Evolutionary conservation across 2,113 vertebrate genomes (phyloP).

Genomic region (Dipodomys ordii): DNA sequence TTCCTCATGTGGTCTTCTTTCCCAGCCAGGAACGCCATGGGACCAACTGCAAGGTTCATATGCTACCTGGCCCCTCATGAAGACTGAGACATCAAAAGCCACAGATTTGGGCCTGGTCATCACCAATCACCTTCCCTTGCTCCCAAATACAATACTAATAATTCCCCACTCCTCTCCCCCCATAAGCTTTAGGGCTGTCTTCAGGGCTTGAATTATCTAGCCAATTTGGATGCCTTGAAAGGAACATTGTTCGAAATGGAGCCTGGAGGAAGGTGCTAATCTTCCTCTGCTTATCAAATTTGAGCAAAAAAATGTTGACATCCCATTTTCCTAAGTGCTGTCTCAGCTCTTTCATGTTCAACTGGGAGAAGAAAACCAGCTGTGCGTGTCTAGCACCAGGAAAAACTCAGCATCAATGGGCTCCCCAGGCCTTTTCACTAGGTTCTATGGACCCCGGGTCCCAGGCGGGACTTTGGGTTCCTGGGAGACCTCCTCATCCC

Average conservation of each 20-base stretch:
- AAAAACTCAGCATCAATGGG: background rate
- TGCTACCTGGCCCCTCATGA: background rate
- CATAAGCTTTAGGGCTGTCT: conserved; percentile 69
- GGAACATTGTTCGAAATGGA: conserved; percentile 70
- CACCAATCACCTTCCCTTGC: background rate
- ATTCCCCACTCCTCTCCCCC: background rate
- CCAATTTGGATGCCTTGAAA: conserved; percentile 77
- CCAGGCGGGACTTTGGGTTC: background rate
- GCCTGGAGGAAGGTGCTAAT: conserved; percentile 81
- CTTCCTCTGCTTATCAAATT: conserved; percentile 75
- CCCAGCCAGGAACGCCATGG: background rate
- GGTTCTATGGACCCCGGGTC: background rate
- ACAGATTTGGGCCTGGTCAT: conserved; percentile 25
- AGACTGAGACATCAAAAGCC: background rate
- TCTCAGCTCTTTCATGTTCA: conserved; percentile 72
- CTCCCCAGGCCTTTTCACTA: background rate
- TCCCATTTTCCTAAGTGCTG: conserved; percentile 73
- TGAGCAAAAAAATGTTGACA: conserved; percentile 82
- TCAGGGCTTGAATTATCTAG: conserved; percentile 74
- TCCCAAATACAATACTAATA: background rate
- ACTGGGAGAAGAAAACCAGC: conserved; percentile 44
- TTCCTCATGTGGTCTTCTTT: background rate
- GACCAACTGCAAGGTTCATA: background rate
- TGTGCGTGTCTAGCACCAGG: conserved; percentile 8
- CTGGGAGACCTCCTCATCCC: background rate